Evolutionary conservation across 2,113 vertebrate genomes (phyloP).

Genomic region (Chelonoidis abingdonii): DNA sequence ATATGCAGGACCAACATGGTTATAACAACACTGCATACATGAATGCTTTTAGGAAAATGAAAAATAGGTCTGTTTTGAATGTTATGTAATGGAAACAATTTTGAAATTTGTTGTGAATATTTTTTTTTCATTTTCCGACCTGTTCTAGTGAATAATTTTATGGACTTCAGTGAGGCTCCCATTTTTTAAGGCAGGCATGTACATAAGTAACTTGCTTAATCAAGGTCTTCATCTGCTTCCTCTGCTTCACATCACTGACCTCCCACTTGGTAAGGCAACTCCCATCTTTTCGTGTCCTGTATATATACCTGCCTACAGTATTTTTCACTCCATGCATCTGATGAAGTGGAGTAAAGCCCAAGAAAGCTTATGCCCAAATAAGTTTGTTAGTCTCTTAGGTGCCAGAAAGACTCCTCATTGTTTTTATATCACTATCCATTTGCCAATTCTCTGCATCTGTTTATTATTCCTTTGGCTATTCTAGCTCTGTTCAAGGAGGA

Average conservation of each 20-base stretch:
- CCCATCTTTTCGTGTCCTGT: no score
- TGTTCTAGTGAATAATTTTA: background rate
- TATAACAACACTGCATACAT: background rate
- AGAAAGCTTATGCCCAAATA: no score
- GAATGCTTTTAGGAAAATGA: background rate
- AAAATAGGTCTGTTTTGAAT: background rate
- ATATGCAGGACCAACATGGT: background rate
- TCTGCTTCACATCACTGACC: background rate
- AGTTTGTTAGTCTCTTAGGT: no score
- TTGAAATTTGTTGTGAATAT: background rate
- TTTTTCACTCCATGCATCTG: no score
- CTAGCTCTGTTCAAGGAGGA: background rate
- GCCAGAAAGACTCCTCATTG: no score
- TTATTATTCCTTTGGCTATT: background rate
- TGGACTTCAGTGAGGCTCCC: background rate
- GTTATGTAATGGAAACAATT: background rate
- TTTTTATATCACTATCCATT: background rate
- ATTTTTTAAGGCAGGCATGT: background rate
- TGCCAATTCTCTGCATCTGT: background rate
- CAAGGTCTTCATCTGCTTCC: fast-evolving
- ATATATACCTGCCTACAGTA: no score
- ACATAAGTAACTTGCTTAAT: background rate
- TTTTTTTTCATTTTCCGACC: background rate
- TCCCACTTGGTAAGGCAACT: no score
- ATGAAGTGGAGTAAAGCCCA: no score